These are phyloP conservation scores for Zele albiditarsus DNA, from an alignment of 2,888 invertebrate species.

Conservation along the genomic window DNA sequence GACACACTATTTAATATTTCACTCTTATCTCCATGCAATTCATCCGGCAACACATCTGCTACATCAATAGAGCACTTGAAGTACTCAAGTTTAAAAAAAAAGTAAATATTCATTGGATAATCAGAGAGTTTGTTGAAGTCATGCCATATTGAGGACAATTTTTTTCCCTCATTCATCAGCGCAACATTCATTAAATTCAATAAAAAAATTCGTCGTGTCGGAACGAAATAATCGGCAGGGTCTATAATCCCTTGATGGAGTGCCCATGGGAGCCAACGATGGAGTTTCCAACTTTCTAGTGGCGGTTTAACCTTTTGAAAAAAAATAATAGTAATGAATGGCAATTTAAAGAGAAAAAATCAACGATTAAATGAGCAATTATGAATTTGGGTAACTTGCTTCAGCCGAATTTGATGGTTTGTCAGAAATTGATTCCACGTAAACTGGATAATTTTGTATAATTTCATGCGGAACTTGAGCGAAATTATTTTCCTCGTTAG, in stretches of 20 bases:
- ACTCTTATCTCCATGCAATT: constrained; percentile 11
- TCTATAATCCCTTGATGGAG: constrained; percentile 61
- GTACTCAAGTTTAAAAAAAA: constrained; percentile 57
- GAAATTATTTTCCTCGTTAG: constrained; percentile 45
- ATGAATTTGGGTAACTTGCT: constrained; percentile 44
- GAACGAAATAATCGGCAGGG: constrained; percentile 56
- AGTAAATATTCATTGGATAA: constrained; percentile 49
- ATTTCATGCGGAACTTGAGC: constrained; percentile 59
- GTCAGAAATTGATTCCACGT: constrained; percentile 69
- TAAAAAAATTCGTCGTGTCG: constrained; percentile 56
- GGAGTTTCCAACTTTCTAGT: constrained; percentile 71
- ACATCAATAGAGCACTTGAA: constrained; percentile 52
- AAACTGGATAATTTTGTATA: constrained; percentile 66
- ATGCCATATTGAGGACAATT: constrained; percentile 48
- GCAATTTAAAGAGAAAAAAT: neutral
- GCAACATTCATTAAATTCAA: constrained; percentile 47
- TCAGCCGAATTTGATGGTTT: constrained; percentile 64
- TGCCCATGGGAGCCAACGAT: constrained; percentile 74
- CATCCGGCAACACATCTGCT: constrained; percentile 32
- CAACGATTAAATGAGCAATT: neutral
- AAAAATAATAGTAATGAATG: neutral
- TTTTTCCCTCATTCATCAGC: neutral
- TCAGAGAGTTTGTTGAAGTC: constrained; percentile 59
- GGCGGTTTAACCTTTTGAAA: constrained; percentile 56
- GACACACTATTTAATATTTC: neutral